Base-by-base conservation (phyloP, 2,797 vertebrate genomes). In the Microctenopoma lineatum region DNA sequence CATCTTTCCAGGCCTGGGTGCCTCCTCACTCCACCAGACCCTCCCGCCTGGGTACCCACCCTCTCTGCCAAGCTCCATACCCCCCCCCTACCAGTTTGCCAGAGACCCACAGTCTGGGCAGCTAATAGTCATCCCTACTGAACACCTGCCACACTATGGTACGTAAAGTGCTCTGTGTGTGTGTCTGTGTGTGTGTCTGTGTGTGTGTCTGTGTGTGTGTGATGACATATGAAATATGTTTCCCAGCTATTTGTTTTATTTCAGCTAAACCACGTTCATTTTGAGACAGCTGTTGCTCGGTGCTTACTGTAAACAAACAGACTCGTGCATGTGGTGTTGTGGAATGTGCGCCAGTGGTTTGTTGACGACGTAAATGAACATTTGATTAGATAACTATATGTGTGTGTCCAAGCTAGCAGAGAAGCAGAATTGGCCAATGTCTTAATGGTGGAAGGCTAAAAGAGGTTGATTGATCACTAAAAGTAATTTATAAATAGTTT, bases 131-230 rank as follows among this genome's bases (percentile, higher is more conserved):
- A 97, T 99, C 77, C 95, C 96, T 50, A 94, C 96, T 0, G 98
- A 99, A 80, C 98, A 98, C 90, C 92, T 99, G 89, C 93, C 95
- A 63, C 98, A 98, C 89, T 98, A 98, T 0, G 97, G 98, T 99
- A 95, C 44, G 92, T 57, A 53, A 57, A 45, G 59, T 3, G 0
- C 29, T 32, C 16, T 61, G 16, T 62, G 13, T 51, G n/a, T 60
- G 15, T 57, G 12, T 51, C 1, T 56, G 9, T 62, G 5, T 45
- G 18, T 29, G 27, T 29, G 27, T 29, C 2, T 29, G 27, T 29
- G 27, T 62, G 16, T 61, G 13, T 51, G n/a, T n/a, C n/a, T n/a
- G 27, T 29, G 27, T 62, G 16, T 61, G 13, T 51, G n/a, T 63
- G n/a, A 53, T 21, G 21, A 21, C 21, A 21, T 21, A 21, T 21